Evolutionary conservation across 2,113 vertebrate genomes (phyloP).

Genomic region (Lagopus leucura): DNA sequence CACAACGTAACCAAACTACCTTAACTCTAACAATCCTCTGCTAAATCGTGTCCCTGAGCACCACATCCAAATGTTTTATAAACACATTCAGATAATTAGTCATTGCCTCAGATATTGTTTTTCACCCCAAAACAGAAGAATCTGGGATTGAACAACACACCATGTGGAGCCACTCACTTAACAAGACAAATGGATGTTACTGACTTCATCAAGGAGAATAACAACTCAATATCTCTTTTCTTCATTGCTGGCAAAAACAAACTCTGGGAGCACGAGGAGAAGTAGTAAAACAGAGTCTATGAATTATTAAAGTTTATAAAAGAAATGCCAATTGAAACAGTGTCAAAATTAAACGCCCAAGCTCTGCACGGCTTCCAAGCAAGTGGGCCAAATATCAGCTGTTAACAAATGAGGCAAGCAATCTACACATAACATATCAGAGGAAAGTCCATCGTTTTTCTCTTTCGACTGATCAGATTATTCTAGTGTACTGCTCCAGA

Average conservation of each 20-base stretch:
- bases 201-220: constrained; percentile 33
- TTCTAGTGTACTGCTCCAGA: neutral
- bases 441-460: neutral
- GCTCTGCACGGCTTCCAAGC: neutral
- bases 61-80: too few species aligned
- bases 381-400: neutral
- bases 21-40: too few species aligned
- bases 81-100: neutral
- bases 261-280: neutral
- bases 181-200: constrained; percentile 53
- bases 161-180: constrained; percentile 8
- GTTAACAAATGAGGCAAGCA: neutral
- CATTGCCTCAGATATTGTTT: neutral
- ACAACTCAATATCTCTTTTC: constrained; percentile 54
- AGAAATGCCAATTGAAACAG: constrained; percentile 22
- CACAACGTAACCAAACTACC: too few species aligned
- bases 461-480: neutral
- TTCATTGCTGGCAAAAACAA: neutral
- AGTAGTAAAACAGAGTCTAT: constrained; percentile 22
- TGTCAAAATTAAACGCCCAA: neutral
- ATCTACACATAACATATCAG: neutral
- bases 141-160: neutral
- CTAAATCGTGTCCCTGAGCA: too few species aligned
- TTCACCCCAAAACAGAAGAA: neutral
- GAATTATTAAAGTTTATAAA: constrained; percentile 61